Evolutionary conservation across 2,113 vertebrate genomes (phyloP).

Genomic region (Peromyscus leucopus): DNA sequence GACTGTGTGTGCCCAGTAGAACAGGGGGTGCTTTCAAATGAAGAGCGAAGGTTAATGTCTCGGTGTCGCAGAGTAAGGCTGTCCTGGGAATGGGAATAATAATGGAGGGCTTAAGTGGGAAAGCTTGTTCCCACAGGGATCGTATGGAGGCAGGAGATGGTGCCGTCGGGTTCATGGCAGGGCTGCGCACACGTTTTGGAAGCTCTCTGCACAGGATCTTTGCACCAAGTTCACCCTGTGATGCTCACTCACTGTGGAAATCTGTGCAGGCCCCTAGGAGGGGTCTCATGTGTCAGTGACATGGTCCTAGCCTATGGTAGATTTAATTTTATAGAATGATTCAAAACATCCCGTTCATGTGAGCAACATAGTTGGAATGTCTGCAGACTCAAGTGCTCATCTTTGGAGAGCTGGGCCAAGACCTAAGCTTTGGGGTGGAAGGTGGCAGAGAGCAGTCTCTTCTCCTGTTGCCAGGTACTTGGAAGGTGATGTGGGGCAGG

Average conservation of each 20-base stretch:
- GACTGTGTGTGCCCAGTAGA: rapidly evolving
- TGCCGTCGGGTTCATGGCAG: rapidly evolving
- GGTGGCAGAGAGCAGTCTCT: not conserved
- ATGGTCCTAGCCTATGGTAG: not conserved
- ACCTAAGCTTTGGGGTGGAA: not conserved
- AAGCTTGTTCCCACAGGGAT: too few relatives aligned
- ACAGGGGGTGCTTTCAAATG: not conserved
- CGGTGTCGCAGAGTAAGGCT: too few relatives aligned
- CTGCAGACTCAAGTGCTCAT: rapidly evolving
- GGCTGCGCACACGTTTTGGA: not conserved
- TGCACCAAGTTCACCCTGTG: rapidly evolving
- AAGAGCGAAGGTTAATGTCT: not conserved
- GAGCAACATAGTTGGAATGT: rapidly evolving
- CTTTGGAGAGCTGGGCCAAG: not conserved
- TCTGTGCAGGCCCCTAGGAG: not conserved
- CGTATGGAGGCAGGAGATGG: too few relatives aligned
- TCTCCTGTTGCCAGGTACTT: not conserved
- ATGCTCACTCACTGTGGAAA: not conserved
- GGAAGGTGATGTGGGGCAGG: not conserved
- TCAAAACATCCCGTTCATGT: not conserved
- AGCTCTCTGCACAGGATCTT: rapidly evolving
- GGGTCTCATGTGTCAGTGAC: not conserved
- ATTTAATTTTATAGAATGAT: not conserved
- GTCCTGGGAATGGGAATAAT: not conserved
- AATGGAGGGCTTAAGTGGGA: rapidly evolving